phyloP scores from a whole-genome alignment of 1,140 invertebrate genomes.

The Tribolium castaneum region DNA sequence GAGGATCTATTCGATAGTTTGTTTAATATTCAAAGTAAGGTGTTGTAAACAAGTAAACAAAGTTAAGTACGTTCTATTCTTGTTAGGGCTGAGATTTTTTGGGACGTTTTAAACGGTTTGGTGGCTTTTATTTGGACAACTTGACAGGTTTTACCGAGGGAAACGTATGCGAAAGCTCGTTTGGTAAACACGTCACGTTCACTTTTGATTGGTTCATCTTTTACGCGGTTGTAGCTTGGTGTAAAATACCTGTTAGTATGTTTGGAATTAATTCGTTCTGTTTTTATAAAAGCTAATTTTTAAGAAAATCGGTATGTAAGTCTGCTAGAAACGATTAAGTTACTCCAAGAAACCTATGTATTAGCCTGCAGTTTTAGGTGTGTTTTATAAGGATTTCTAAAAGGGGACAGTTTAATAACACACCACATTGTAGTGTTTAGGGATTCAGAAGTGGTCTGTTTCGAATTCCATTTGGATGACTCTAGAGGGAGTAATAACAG shows the following conservation, averaged over 20 bases:
- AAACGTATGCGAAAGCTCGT: not conserved
- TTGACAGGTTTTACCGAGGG: not conserved
- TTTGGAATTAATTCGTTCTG: too few species aligned
- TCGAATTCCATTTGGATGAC: slow-evolving; percentile 23
- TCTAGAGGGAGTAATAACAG: slow-evolving; percentile 24
- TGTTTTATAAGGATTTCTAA: not conserved
- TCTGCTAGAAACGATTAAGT: too few species aligned
- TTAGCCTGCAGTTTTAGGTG: too few species aligned
- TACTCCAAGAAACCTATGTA: too few species aligned
- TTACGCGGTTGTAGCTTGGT: not conserved
- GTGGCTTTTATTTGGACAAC: not conserved
- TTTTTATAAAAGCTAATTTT: too few species aligned
- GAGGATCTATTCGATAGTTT: not conserved
- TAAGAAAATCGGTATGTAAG: too few species aligned
- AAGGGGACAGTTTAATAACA: slow-evolving; percentile 11
- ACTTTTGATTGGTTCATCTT: slow-evolving; percentile 15
- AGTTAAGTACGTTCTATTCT: slow-evolving; percentile 10
- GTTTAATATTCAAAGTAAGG: slow-evolving; percentile 3
- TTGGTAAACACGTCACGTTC: slow-evolving; percentile 7
- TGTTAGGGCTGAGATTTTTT: not conserved
- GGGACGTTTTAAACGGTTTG: too few species aligned
- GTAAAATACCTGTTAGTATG: too few species aligned
- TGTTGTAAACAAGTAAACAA: slow-evolving; percentile 17
- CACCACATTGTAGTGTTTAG: not conserved
- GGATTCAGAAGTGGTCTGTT: slow-evolving; percentile 12